Percentiles rank a stretch among this genome's conserved stretches.
These are phyloP conservation scores for Phenganax subtilis DNA, from an alignment of 92 coral and sea anemone genomes.

Conservation along the genomic window DNA sequence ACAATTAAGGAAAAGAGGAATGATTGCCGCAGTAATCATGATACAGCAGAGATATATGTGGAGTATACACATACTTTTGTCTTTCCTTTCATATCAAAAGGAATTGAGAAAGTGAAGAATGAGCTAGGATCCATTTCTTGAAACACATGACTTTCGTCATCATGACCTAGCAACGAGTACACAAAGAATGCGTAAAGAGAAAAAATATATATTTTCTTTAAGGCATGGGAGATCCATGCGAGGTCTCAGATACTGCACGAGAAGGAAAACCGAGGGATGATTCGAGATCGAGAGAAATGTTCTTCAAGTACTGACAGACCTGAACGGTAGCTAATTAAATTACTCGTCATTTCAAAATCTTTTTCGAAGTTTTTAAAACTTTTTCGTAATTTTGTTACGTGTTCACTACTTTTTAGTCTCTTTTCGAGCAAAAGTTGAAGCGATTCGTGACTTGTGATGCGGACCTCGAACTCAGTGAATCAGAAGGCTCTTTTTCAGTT, in stretches of 20 bases:
- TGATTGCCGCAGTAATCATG: too few species aligned
- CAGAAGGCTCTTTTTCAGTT: too few species aligned
- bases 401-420: too few species aligned
- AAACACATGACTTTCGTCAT: constrained; percentile 37
- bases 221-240: background rate
- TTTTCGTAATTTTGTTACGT: too few species aligned
- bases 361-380: too few species aligned
- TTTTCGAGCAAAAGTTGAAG: too few species aligned
- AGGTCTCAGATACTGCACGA: background rate
- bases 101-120: constrained; percentile 87
- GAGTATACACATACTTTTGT: constrained; percentile 65
- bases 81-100: constrained; percentile 88
- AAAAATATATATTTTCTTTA: background rate
- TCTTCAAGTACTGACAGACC: background rate
- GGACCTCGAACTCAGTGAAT: too few species aligned
- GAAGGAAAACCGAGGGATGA: background rate
- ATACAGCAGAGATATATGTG: background rate
- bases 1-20: background rate
- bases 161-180: constrained; percentile 18
- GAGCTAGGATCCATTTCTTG: constrained; percentile 66
- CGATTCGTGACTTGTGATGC: too few species aligned
- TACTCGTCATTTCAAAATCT: too few species aligned
- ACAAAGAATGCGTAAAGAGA: background rate
- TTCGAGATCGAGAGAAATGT: background rate
- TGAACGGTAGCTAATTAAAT: background rate